Percentiles rank a stretch among this genome's conserved stretches.
Evolutionary conservation across 2,113 vertebrate genomes (phyloP).

Genomic region (Elgaria multicarinata): DNA sequence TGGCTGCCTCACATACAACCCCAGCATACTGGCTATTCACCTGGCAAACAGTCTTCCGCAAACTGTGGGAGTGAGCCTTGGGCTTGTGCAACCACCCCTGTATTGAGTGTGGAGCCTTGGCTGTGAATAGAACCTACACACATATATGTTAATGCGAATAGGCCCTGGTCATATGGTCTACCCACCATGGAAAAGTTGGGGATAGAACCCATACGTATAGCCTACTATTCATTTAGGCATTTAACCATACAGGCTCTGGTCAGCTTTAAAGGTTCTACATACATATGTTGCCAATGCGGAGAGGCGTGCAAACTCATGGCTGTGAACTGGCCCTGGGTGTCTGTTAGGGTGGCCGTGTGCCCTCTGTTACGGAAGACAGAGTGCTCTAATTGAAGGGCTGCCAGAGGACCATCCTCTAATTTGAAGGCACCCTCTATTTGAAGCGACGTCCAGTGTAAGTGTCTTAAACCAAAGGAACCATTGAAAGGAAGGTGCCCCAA

Average conservation of each 20-base stretch:
- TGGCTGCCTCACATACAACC: neutral
- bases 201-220: neutral
- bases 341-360: neutral
- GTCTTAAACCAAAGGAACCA: too few relatives aligned
- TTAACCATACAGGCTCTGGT: neutral
- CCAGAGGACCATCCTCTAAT: too few relatives aligned
- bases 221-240: too few relatives aligned
- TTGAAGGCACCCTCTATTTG: too few relatives aligned
- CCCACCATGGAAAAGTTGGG: neutral
- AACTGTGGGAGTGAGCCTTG: neutral
- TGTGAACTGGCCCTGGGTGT: neutral
- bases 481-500: too few relatives aligned
- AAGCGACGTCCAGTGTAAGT: too few relatives aligned
- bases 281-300: neutral
- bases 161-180: neutral
- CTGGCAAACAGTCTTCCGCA: too few relatives aligned
- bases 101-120: too few relatives aligned
- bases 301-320: neutral
- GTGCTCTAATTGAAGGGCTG: too few relatives aligned
- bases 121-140: neutral
- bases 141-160: neutral
- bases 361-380: too few relatives aligned
- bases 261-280: neutral
- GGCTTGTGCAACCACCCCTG: too few relatives aligned
- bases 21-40: neutral